Conservation (phyloP, 2,888 invertebrate genomes). For the Dendrolimus houi region DNA sequence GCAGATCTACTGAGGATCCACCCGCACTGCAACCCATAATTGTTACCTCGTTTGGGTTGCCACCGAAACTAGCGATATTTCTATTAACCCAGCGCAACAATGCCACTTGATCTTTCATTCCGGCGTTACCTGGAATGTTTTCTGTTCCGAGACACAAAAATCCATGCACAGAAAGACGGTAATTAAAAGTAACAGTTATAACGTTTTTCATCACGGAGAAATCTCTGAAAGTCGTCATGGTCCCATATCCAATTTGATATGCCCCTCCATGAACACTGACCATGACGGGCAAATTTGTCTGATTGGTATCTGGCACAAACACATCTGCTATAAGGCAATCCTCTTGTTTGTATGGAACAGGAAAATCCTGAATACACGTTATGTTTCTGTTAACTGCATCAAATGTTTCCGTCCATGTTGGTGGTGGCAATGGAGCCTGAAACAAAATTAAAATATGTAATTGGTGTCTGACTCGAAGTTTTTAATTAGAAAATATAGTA, state of each 20-base stretch:
- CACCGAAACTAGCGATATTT: slow-evolving; percentile 37
- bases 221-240: slow-evolving; percentile 5
- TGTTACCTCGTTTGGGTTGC: slow-evolving; percentile 38
- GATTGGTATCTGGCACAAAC: slow-evolving; percentile 20
- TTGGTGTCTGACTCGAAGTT: too few species aligned
- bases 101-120: slow-evolving; percentile 31
- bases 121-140: slow-evolving; percentile 31
- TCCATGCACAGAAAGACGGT: slow-evolving; percentile 24
- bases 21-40: slow-evolving; percentile 39
- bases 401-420: slow-evolving; percentile 16
- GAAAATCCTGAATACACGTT: slow-evolving; percentile 11
- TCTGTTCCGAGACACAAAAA: slow-evolving; percentile 34
- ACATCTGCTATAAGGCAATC: slow-evolving; percentile 25
- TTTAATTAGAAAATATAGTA: too few species aligned
- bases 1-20: slow-evolving; percentile 26
- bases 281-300: slow-evolving; percentile 24
- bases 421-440: slow-evolving; percentile 17
- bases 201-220: slow-evolving; percentile 13
- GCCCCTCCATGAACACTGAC: slow-evolving; percentile 30
- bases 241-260: slow-evolving; percentile 16
- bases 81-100: slow-evolving; percentile 25
- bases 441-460: slow-evolving; percentile 1
- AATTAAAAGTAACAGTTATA: slow-evolving; percentile 20
- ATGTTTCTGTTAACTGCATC: slow-evolving; percentile 14
- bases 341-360: slow-evolving; percentile 9